Evolutionary conservation across 2,797 vertebrate genomes (phyloP).

Genomic region (Aldrovandia affinis): DNA sequence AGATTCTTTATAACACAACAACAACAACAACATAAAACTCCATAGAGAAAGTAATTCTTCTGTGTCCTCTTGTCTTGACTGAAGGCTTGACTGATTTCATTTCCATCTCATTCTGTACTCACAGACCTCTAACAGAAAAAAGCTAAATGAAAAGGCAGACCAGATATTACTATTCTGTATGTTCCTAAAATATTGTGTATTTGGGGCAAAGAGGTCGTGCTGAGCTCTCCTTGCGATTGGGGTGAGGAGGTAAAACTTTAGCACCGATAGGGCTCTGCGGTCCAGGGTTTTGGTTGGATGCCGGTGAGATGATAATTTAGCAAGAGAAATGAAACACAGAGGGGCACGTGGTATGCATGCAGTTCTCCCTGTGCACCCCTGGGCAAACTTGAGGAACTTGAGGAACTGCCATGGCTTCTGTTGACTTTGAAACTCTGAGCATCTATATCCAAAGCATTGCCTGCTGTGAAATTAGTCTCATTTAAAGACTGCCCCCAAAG

Average conservation of each 20-base stretch:
- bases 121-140: background rate
- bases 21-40: conserved; percentile 17
- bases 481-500: background rate
- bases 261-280: background rate
- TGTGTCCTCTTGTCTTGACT: background rate
- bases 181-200: background rate
- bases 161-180: background rate
- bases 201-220: background rate
- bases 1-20: conserved; percentile 24
- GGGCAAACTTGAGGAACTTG: conserved; percentile 42
- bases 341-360: conserved; percentile 40
- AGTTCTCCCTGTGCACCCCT: conserved; percentile 39
- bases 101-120: background rate
- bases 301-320: conserved; percentile 9
- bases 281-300: background rate
- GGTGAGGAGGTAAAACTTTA: background rate
- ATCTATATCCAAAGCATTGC: background rate
- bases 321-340: conserved; percentile 28
- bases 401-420: too few relatives aligned
- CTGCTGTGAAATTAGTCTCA: background rate
- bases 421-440: background rate
- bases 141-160: background rate
- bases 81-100: background rate
- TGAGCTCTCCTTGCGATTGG: background rate
- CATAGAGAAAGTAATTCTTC: background rate